Evolutionary conservation across 1,140 invertebrate species (phyloP), one percentile per base, ranked within the genome.

Genomic region (Acromyrmex charruanus): DNA sequence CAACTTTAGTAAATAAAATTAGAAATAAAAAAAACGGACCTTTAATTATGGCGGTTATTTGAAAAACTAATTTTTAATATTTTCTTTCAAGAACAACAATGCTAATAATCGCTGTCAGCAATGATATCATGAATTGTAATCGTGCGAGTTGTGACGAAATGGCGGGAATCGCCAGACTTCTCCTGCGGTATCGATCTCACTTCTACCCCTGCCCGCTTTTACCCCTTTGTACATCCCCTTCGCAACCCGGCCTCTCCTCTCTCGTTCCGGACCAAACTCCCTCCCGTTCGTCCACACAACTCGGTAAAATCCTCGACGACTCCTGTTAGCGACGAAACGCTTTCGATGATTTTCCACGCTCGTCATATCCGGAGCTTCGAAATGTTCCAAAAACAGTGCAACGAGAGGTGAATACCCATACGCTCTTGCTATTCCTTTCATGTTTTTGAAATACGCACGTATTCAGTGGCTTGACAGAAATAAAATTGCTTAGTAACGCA

Each of bases 121-220:
- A 51, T 31, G 10, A 44, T 18, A 21, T 39, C n/a, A 55, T 68
- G 39, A 55, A 31, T 61, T 61, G 44, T 87, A 71, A 81, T 89
- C 86, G 80, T 65, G 61, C 63, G 61, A 69, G 65, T 86, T 74
- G 69, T 58, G 77, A 69, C 44, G 85, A 84, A 85, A 87, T 84
- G 69, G 86, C 89, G 86, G 85, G 87, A 91, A 92, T 89, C 53
- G 85, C 69, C 51, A 81, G 85, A 72, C 81, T 59, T 90, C 89
- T 82, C 71, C 53, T 82, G 72, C 58, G 79, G 74, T 91, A 91
- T 91, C 90, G 90, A 91, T 91, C 90, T 87, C 75, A 71, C 61
- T 85, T 87, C 61, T 80, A 25, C 75, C 89, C 87, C 89, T 88
- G 55, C 80, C 53, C 85, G 35, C 74, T 80, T 79, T 72, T 74